Conservation (phyloP, 2,113 vertebrate genomes). For the Callaeas wilsoni region DNA sequence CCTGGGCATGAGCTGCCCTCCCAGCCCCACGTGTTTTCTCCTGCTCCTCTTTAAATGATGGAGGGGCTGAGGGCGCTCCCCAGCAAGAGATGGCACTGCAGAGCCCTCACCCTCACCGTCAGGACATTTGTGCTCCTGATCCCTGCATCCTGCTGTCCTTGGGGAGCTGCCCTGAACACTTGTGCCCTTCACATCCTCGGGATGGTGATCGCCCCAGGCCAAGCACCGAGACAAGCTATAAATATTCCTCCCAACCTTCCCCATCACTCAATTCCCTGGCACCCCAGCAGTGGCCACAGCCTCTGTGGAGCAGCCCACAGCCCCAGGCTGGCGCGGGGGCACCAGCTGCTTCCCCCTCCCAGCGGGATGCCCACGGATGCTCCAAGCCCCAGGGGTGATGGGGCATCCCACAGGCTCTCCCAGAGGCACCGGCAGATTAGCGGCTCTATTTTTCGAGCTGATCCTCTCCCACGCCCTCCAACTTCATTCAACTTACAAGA, state of each 20-base stretch:
- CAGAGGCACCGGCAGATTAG: constrained; percentile 17
- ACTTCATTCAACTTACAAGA: constrained; percentile 33
- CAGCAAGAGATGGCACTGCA: fast-evolving
- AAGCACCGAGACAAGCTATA: neutral
- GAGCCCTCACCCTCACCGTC: fast-evolving
- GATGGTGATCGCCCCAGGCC: neutral
- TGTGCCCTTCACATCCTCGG: neutral
- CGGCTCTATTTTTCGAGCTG: constrained; percentile 2
- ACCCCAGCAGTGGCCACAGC: neutral
- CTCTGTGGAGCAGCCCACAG: neutral
- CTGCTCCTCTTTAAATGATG: neutral
- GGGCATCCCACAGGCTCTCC: constrained; percentile 16
- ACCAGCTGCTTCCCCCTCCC: constrained; percentile 38
- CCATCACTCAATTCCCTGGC: neutral
- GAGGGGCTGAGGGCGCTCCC: neutral
- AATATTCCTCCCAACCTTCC: neutral
- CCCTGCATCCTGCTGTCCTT: neutral
- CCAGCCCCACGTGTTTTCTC: neutral
- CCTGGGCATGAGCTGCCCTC: neutral
- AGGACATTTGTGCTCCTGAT: neutral
- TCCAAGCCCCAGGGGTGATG: neutral
- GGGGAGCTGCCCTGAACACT: neutral
- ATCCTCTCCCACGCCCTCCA: neutral
- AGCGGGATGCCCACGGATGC: neutral
- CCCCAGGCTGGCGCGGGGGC: neutral